phyloP scores from a whole-genome alignment of 2,888 invertebrate species.

The Opisthograptis luteolata region DNA sequence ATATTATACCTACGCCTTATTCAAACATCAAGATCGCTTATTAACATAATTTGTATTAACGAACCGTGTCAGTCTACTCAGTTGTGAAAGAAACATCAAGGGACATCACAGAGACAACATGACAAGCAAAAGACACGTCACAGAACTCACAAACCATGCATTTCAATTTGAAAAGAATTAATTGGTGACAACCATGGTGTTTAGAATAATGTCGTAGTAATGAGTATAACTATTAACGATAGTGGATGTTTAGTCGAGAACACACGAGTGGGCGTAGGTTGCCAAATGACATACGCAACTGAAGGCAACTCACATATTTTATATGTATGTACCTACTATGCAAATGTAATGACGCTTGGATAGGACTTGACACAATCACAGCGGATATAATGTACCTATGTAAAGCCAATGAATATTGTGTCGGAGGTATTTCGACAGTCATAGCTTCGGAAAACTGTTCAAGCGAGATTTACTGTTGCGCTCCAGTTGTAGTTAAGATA shows the following conservation, averaged over 20 bases:
- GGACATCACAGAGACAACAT: conserved; percentile 20
- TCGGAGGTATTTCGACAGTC: background rate
- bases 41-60: conserved; percentile 23
- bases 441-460: background rate
- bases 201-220: conserved; percentile 34
- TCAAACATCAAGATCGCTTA: conserved; percentile 12
- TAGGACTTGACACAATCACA: conserved; percentile 19
- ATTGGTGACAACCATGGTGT: conserved; percentile 33
- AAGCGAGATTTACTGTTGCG: conserved; percentile 12
- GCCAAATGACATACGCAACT: conserved; percentile 48
- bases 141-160: conserved; percentile 33
- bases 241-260: conserved; percentile 12
- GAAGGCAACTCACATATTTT: conserved; percentile 13
- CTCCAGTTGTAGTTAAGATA: conserved; percentile 20
- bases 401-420: background rate
- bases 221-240: conserved; percentile 17
- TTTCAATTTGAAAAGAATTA: conserved; percentile 24
- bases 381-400: background rate
- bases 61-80: conserved; percentile 21
- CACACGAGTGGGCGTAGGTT: conserved; percentile 51
- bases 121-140: conserved; percentile 22
- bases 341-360: conserved; percentile 19
- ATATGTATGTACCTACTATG: too few species aligned
- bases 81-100: conserved; percentile 32
- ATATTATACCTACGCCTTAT: conserved; percentile 7